These are phyloP conservation scores for Phorcus lineatus DNA, from an alignment of 2,888 invertebrate genomes.

Conservation along the genomic window DNA sequence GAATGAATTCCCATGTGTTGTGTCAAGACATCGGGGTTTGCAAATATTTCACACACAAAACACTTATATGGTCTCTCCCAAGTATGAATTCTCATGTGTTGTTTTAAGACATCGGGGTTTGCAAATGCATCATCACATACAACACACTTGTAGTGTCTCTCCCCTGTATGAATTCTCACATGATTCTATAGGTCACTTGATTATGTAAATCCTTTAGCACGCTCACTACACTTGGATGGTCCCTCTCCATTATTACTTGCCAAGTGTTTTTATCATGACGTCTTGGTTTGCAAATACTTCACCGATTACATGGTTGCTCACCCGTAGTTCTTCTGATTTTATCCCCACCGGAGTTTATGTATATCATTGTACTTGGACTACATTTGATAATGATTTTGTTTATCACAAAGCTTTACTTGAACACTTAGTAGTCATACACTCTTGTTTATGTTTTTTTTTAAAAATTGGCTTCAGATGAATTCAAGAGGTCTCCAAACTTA, in stretches of 20 bases:
- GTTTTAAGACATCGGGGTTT: neutral
- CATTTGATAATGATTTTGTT: no score
- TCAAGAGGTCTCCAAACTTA: no score
- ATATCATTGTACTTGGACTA: no score
- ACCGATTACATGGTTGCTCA: no score
- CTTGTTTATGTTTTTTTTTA: no score
- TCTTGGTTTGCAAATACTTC: neutral
- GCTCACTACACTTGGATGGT: neutral
- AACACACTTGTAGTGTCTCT: neutral
- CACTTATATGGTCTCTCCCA: neutral
- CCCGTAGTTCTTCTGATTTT: no score
- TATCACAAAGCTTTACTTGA: no score
- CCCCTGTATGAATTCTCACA: neutral
- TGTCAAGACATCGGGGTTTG: neutral
- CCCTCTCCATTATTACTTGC: neutral
- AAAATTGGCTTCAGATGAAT: no score
- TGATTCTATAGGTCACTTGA: neutral
- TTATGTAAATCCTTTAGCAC: neutral
- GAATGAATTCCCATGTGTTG: neutral
- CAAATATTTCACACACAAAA: neutral
- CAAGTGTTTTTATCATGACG: neutral
- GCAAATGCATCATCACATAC: neutral
- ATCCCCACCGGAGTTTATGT: no score
- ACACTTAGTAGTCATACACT: no score
- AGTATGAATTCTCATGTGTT: neutral